Evolutionary conservation across 2,113 vertebrate species (phyloP).

Genomic region (Stercorarius parasiticus): DNA sequence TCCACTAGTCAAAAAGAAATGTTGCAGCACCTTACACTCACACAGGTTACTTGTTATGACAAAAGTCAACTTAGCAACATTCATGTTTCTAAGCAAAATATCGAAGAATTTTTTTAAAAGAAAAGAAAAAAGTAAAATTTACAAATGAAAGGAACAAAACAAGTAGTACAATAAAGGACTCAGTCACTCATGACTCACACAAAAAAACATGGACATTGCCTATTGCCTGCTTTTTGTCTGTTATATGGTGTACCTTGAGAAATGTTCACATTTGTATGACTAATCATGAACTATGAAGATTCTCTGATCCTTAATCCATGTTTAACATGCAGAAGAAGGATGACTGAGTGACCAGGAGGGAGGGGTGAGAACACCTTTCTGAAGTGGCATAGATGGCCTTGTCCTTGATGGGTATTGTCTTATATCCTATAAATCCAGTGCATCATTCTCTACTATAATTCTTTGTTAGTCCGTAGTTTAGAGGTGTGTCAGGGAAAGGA

Average conservation of each 20-base stretch:
- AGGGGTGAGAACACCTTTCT: not conserved
- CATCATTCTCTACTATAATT: not conserved
- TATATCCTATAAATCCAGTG: not conserved
- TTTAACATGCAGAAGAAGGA: not conserved
- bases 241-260: not conserved
- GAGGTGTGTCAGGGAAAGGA: not conserved
- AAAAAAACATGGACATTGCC: not conserved
- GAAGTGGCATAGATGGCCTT: not conserved
- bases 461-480: not conserved
- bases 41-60: not conserved
- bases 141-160: not conserved
- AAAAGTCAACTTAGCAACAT: not conserved
- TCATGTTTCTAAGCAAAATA: not conserved
- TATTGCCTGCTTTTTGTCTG: not conserved
- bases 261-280: not conserved
- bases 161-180: not conserved
- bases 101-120: not conserved
- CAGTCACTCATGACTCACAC: not conserved
- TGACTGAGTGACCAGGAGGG: not conserved
- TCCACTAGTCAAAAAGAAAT: not conserved
- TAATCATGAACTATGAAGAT: not conserved
- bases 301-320: not conserved
- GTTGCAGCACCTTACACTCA: not conserved
- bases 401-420: not conserved
- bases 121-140: not conserved